phyloP scores from a whole-genome alignment of 2,113 vertebrate genomes.

The Apus apus region DNA sequence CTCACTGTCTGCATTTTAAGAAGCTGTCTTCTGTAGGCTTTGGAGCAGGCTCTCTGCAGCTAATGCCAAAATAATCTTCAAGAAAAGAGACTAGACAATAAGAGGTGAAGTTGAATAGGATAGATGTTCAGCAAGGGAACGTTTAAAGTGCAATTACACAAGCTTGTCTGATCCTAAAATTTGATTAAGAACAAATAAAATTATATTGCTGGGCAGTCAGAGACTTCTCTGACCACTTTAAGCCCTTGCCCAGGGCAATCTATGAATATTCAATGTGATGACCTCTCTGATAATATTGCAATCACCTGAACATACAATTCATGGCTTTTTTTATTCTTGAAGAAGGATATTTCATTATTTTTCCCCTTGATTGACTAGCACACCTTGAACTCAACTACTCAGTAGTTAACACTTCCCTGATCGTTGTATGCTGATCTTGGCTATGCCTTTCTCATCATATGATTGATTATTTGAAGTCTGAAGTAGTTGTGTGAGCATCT shows the following conservation, averaged over 20 bases:
- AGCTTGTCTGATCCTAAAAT: slow-evolving; percentile 16
- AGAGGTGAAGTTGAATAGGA: not conserved
- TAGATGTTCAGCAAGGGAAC: not conserved
- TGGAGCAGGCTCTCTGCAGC: not conserved
- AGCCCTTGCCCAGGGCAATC: slow-evolving; percentile 8
- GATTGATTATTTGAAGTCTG: not conserved
- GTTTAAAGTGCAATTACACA: not conserved
- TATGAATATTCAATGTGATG: slow-evolving; percentile 24
- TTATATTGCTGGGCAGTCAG: slow-evolving; percentile 14
- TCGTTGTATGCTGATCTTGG: not conserved
- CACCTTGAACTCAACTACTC: not conserved
- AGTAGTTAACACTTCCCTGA: not conserved
- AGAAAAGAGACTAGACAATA: not conserved
- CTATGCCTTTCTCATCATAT: not conserved
- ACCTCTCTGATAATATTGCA: not conserved
- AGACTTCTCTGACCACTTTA: slow-evolving; percentile 17
- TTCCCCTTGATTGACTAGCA: not conserved
- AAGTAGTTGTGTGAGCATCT: not conserved
- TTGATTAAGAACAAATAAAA: slow-evolving; percentile 46
- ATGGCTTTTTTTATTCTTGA: not conserved
- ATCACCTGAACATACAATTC: not conserved
- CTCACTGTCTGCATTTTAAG: not conserved
- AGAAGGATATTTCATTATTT: not conserved
- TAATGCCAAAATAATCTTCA: not conserved
- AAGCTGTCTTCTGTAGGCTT: not conserved